Conservation (phyloP, 2,888 invertebrate genomes). For the Suillia variegata region DNA sequence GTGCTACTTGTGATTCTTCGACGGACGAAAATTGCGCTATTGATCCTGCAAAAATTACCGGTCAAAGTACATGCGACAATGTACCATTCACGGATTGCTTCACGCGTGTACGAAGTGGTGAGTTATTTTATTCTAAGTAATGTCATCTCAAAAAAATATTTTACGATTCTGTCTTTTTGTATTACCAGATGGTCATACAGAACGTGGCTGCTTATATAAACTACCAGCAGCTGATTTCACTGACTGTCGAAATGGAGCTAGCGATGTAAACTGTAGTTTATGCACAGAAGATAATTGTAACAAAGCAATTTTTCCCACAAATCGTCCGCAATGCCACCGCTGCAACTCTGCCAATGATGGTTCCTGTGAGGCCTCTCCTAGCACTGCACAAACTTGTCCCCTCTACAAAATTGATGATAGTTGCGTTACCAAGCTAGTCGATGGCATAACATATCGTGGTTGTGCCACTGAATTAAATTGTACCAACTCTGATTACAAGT, state of each 20-base stretch:
- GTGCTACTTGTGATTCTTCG: conserved; percentile 35
- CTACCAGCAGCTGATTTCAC: conserved; percentile 27
- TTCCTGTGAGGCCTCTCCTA: conserved; percentile 30
- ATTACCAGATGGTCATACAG: conserved; percentile 38
- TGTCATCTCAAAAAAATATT: background rate
- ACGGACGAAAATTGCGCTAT: conserved; percentile 32
- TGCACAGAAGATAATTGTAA: conserved; percentile 35
- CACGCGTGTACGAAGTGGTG: conserved; percentile 32
- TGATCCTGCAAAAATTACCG: conserved; percentile 11
- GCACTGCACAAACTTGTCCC: conserved; percentile 26
- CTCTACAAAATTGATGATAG: conserved; percentile 28
- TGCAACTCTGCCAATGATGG: conserved; percentile 32
- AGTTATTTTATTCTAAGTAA: background rate
- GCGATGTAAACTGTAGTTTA: conserved; percentile 24
- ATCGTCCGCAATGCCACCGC: conserved; percentile 34
- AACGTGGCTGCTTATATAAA: conserved; percentile 35
- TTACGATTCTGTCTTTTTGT: background rate
- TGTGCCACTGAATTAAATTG: conserved; percentile 37
- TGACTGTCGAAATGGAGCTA: conserved; percentile 27
- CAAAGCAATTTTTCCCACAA: conserved; percentile 27
- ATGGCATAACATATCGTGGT: conserved; percentile 34
- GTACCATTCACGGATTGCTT: conserved; percentile 37
- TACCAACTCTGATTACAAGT: conserved; percentile 19
- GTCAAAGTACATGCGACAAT: conserved; percentile 21
- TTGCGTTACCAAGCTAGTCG: conserved; percentile 33